Evolutionary conservation across 1,140 invertebrate species (phyloP).

Genomic region (Temnothorax nylanderi): DNA sequence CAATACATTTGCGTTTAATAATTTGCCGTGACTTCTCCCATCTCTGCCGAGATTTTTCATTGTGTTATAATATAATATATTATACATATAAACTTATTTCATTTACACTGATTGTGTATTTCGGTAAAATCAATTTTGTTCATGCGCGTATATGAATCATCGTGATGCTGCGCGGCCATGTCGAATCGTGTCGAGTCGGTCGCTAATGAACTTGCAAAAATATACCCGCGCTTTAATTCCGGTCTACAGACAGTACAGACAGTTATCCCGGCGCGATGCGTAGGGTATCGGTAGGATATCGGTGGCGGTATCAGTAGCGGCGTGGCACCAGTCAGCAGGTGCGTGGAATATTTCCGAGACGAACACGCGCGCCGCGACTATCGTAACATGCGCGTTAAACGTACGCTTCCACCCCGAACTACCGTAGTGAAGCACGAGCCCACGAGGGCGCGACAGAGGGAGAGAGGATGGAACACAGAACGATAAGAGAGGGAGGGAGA

Average conservation of each 20-base stretch:
- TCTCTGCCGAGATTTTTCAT: neutral
- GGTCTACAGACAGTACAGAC: neutral
- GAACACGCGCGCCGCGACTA: slow-evolving; percentile 69
- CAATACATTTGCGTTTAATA: neutral
- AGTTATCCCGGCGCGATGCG: neutral
- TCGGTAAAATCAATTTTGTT: neutral
- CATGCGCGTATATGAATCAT: no score
- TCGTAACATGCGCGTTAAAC: slow-evolving; percentile 81
- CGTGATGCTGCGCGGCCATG: neutral
- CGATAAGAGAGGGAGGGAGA: neutral
- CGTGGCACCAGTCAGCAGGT: slow-evolving; percentile 47
- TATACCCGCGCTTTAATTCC: slow-evolving; percentile 43
- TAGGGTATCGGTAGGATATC: slow-evolving; percentile 27
- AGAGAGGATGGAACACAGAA: neutral
- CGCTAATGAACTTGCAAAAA: slow-evolving; percentile 17
- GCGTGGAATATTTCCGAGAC: slow-evolving; percentile 61
- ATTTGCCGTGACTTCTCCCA: neutral
- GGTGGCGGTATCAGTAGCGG: slow-evolving; percentile 46
- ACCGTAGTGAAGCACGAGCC: slow-evolving; percentile 26
- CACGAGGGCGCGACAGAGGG: slow-evolving; percentile 33
- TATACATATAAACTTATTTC: neutral
- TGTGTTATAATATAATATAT: neutral
- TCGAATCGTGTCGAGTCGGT: neutral
- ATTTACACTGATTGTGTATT: neutral
- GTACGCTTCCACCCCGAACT: slow-evolving; percentile 68